A percentile compares a stretch with the other conserved stretches of the same genome.
These are phyloP conservation scores for Actinopyga echinites DNA, from an alignment of 53 echinoderm and acorn worm species.

Conservation along the genomic window DNA sequence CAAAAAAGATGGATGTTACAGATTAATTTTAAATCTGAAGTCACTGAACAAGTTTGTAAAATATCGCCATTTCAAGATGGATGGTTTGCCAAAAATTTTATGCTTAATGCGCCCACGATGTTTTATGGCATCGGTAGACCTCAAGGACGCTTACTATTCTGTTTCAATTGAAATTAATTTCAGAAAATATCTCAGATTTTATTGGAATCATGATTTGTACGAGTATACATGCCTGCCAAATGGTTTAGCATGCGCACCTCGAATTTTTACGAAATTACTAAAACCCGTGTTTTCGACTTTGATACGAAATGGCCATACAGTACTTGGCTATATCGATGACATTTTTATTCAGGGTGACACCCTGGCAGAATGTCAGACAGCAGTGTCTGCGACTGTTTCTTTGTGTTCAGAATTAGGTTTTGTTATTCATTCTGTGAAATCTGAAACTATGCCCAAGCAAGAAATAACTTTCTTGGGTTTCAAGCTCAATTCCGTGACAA, in stretches of 20 bases:
- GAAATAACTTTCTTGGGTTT: slow-evolving; percentile 54
- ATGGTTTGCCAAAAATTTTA: slow-evolving; percentile 16
- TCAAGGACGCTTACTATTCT: background rate
- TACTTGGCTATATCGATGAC: slow-evolving; percentile 62
- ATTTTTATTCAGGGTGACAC: slow-evolving; percentile 28
- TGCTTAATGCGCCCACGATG: slow-evolving; percentile 11
- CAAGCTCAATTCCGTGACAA: slow-evolving; percentile 38
- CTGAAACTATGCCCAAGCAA: slow-evolving; percentile 38
- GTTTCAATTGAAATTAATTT: slow-evolving; percentile 17
- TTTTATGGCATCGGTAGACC: background rate
- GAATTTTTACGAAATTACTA: slow-evolving; percentile 32
- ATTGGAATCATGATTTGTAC: slow-evolving; percentile 32
- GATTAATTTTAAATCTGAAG: slow-evolving; percentile 22
- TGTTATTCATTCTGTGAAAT: slow-evolving; percentile 42
- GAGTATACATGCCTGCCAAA: slow-evolving; percentile 42
- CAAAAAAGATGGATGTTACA: slow-evolving; percentile 13
- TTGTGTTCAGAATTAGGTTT: slow-evolving; percentile 14
- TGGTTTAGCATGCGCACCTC: slow-evolving; percentile 46
- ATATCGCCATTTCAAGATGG: too few species aligned
- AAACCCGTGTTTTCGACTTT: slow-evolving; percentile 48
- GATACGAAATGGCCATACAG: slow-evolving; percentile 33
- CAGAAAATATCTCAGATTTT: slow-evolving; percentile 30
- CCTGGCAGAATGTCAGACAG: slow-evolving; percentile 26
- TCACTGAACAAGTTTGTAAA: too few species aligned
- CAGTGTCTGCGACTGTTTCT: slow-evolving; percentile 9